These are phyloP conservation scores for Eucidaris tribuloides DNA, from an alignment of 35 echinoderm and acorn worm species.

Conservation along the genomic window DNA sequence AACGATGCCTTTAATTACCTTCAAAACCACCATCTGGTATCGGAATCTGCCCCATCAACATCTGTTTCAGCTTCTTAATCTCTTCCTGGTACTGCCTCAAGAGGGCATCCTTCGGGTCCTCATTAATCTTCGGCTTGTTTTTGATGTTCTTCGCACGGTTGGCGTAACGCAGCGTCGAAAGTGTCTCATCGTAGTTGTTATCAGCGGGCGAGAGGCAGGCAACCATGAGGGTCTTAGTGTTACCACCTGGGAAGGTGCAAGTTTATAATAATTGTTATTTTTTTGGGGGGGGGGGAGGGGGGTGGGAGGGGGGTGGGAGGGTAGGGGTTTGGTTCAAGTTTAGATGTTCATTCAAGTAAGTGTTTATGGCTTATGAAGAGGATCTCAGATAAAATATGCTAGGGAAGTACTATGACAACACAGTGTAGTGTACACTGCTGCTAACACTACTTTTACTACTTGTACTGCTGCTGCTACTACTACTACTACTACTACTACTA, in stretches of 20 bases:
- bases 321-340: too few species aligned
- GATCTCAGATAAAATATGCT: too few species aligned
- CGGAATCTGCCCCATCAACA: conserved; percentile 91
- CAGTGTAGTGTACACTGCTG: too few species aligned
- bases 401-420: too few species aligned
- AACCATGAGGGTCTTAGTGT: conserved; percentile 91
- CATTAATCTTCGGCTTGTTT: conserved; percentile 99
- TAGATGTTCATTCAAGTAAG: too few species aligned
- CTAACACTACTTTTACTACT: too few species aligned
- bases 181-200: conserved; percentile 94
- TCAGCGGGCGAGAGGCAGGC: conserved; percentile 88
- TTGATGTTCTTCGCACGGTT: conserved; percentile 99
- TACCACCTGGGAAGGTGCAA: conserved; percentile 31
- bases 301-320: too few species aligned
- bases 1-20: conserved; percentile 38
- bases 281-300: too few species aligned
- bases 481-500: too few species aligned
- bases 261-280: too few species aligned
- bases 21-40: conserved; percentile 71
- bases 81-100: conserved; percentile 97
- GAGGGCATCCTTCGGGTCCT: conserved; percentile 96
- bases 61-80: conserved; percentile 75
- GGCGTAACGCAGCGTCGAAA: conserved; percentile 90
- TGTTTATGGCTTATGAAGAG: too few species aligned
- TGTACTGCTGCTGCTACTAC: too few species aligned